Conservation (phyloP, 2,113 vertebrate genomes). For the Corapipo altera region DNA sequence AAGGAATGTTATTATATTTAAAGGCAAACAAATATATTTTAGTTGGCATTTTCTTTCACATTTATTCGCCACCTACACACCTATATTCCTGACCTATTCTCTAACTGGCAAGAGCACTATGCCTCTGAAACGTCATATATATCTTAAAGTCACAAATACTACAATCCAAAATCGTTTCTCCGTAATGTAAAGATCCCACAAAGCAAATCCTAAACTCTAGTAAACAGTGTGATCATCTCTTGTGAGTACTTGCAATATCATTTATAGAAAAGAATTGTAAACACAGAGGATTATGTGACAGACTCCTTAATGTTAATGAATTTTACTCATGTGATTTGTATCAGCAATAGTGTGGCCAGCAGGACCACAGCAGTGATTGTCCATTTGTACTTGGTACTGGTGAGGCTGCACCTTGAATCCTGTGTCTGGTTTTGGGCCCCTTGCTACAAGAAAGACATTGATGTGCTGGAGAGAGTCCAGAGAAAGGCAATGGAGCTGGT, state of each 20-base stretch:
- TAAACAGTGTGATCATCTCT: background rate
- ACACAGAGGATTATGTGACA: background rate
- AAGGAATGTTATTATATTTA: background rate
- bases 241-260: background rate
- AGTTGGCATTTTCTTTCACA: background rate
- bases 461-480: background rate
- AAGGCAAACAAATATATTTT: background rate
- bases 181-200: background rate
- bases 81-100: background rate
- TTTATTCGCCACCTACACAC: background rate
- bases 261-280: background rate
- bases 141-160: background rate
- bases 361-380: background rate
- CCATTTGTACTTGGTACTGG: background rate
- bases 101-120: background rate
- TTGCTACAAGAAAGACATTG: background rate
- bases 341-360: background rate
- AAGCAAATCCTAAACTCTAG: background rate
- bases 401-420: background rate
- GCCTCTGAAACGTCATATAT: background rate
- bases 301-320: background rate
- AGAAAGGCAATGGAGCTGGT: accelerated
- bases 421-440: background rate
- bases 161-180: background rate
- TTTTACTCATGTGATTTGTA: background rate